phyloP scores from a whole-genome alignment of 2,113 vertebrate genomes.

The Eubucco bourcierii region DNA sequence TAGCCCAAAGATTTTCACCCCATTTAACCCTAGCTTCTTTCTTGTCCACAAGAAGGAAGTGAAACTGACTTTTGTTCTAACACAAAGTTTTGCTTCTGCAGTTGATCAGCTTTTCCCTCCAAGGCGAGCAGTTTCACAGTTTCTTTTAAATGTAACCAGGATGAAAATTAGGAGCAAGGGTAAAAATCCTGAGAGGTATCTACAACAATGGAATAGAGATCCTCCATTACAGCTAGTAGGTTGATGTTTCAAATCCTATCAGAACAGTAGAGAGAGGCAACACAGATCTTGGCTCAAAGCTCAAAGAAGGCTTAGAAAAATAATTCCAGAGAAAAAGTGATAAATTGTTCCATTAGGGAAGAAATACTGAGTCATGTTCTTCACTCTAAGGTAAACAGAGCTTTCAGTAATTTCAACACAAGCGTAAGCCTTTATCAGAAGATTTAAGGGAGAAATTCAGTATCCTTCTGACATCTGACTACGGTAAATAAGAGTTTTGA shows the following conservation, averaged over 20 bases:
- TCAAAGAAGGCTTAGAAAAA: background rate
- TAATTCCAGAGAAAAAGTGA: background rate
- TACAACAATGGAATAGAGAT: background rate
- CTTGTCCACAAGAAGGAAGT: background rate
- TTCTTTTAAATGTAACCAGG: background rate
- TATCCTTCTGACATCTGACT: background rate
- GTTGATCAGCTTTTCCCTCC: background rate
- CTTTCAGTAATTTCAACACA: background rate
- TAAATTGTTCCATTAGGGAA: background rate
- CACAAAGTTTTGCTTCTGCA: background rate
- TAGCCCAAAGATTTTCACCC: background rate
- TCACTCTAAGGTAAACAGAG: background rate
- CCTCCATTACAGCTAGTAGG: background rate
- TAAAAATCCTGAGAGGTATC: background rate
- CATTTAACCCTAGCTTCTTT: background rate
- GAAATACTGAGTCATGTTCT: background rate
- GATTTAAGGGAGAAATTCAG: background rate
- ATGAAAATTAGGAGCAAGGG: background rate
- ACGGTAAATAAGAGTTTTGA: background rate
- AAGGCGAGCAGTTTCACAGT: background rate
- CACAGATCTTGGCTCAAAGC: background rate
- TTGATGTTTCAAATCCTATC: background rate
- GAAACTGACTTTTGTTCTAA: background rate
- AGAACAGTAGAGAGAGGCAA: background rate
- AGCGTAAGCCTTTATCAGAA: background rate